Conservation (phyloP, 1,140 invertebrate species). For the Pseudomyrmex sp. region DNA sequence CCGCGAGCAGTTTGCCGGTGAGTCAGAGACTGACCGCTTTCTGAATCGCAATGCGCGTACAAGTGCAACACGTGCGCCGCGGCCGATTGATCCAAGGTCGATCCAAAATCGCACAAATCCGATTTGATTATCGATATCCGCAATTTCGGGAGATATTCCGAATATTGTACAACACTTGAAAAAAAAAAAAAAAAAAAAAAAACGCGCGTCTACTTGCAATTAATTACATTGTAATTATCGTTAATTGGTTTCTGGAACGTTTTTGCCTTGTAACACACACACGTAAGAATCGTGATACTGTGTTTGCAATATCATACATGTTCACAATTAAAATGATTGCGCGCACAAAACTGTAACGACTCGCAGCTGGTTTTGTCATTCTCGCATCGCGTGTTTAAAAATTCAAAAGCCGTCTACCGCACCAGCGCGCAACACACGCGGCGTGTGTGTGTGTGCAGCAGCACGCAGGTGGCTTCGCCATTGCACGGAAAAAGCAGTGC, state of each 20-base stretch:
- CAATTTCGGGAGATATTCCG: too few relatives aligned
- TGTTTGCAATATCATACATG: background rate
- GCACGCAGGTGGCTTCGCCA: slow-evolving; percentile 31
- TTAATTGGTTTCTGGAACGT: slow-evolving; percentile 7
- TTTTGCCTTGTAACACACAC: slow-evolving; percentile 7
- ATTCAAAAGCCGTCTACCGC: slow-evolving; percentile 40
- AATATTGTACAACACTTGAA: too few relatives aligned
- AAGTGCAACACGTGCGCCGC: slow-evolving; percentile 12
- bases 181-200: too few relatives aligned
- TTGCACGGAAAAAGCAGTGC: slow-evolving; percentile 64
- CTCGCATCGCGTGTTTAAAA: slow-evolving; percentile 53
- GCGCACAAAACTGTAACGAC: slow-evolving; percentile 35
- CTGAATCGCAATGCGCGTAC: slow-evolving; percentile 32
- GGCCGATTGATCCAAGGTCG: slow-evolving; percentile 13
- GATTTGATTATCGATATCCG: too few relatives aligned
- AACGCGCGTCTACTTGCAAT: background rate
- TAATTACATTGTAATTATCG: background rate
- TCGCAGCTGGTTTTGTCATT: slow-evolving; percentile 35
- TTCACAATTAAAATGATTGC: slow-evolving; percentile 38
- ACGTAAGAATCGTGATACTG: too few relatives aligned
- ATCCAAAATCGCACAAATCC: too few relatives aligned
- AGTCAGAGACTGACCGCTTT: slow-evolving; percentile 48
- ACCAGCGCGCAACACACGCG: too few relatives aligned
- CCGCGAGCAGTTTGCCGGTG: slow-evolving; percentile 62
- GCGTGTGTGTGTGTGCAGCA: background rate